Percentiles rank a stretch among this genome's conserved stretches.
phyloP scores from a whole-genome alignment of 2,888 invertebrate genomes.

The Agonum fuliginosum region DNA sequence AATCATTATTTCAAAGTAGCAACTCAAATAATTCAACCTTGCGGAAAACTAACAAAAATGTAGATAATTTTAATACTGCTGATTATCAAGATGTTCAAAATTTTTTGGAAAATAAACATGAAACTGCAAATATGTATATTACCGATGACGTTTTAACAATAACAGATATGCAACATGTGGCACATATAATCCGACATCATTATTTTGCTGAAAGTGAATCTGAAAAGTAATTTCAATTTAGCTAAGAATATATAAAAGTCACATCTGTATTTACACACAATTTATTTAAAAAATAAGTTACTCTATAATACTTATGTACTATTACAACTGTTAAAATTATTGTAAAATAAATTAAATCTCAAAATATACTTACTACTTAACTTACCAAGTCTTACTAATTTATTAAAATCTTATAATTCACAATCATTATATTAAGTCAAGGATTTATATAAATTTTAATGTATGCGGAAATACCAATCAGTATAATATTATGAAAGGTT shows the following conservation, averaged over 20 bases:
- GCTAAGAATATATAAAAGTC: too few relatives aligned
- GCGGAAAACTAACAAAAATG: neutral
- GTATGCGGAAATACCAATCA: constrained; percentile 18
- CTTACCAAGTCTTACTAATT: constrained; percentile 21
- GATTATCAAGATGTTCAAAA: constrained; percentile 1
- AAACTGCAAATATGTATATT: neutral
- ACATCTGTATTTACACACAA: constrained; percentile 14
- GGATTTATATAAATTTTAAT: neutral
- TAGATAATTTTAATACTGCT: neutral
- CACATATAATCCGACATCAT: too few relatives aligned
- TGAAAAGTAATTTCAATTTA: neutral
- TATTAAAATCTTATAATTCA: neutral
- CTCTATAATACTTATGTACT: constrained; percentile 23
- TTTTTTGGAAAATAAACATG: neutral
- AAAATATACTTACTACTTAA: constrained; percentile 23
- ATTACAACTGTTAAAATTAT: constrained; percentile 21
- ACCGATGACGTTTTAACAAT: neutral
- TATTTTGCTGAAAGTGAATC: too few relatives aligned
- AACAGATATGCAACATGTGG: too few relatives aligned
- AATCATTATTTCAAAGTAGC: constrained; percentile 2
- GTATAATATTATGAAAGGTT: constrained; percentile 55
- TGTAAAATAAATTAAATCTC: constrained; percentile 31
- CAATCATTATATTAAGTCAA: neutral
- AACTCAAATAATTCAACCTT: neutral
- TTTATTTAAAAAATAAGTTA: constrained; percentile 41